Percentiles rank a stretch among this genome's conserved stretches.
Conservation (phyloP, 2,888 invertebrate species). For the Helicoverpa assulta region DNA sequence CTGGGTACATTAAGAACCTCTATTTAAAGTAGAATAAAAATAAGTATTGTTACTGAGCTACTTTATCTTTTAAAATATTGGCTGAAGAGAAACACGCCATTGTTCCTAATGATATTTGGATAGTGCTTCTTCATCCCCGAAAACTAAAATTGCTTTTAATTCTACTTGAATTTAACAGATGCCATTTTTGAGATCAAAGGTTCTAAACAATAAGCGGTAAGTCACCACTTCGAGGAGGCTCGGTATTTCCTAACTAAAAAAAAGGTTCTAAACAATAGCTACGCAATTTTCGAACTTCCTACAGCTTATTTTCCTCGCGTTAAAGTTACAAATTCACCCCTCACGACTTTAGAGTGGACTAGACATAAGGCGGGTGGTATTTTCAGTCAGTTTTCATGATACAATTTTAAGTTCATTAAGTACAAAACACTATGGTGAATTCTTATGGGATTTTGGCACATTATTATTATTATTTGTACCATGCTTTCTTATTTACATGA, state of each 20-base stretch:
- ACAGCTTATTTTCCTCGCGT: background rate
- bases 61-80: no score
- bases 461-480: conserved; percentile 23
- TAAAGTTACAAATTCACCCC: conserved; percentile 39
- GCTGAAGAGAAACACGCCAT: no score
- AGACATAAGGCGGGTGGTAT: conserved; percentile 68
- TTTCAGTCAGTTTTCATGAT: conserved; percentile 66
- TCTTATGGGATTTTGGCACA: conserved; percentile 72
- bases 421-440: conserved; percentile 56
- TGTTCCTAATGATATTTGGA: no score
- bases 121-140: no score
- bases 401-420: conserved; percentile 42
- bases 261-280: no score
- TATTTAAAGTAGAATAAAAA: background rate
- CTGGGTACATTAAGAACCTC: background rate
- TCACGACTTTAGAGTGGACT: conserved; percentile 58
- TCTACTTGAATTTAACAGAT: no score
- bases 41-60: background rate
- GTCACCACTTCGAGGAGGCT: no score
- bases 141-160: no score
- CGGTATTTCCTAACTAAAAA: no score
- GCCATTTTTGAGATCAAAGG: no score
- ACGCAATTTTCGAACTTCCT: no score
- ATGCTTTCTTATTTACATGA: conserved; percentile 28
- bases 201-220: no score